These are phyloP conservation scores for Chlorodrepanis virens DNA, from an alignment of 2,113 vertebrate genomes.

Conservation along the genomic window DNA sequence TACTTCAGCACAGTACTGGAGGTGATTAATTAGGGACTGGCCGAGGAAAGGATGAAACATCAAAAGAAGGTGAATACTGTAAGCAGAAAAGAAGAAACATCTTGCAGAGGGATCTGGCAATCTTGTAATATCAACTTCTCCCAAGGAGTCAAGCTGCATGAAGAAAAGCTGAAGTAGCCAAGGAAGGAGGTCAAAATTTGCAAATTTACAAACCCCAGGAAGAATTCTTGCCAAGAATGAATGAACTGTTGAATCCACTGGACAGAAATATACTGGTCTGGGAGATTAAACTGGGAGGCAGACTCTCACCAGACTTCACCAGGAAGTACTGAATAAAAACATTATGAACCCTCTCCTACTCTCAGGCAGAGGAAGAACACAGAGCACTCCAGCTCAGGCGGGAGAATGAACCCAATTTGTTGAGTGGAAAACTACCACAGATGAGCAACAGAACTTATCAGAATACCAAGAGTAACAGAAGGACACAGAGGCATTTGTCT, in stretches of 20 bases:
- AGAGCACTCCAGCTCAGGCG: not conserved
- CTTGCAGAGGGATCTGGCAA: not conserved
- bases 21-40: not conserved
- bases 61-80: not conserved
- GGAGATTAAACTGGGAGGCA: not conserved
- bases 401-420: not conserved
- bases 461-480: not conserved
- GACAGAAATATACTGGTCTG: not conserved
- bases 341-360: not conserved
- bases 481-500: not conserved
- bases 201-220: not conserved
- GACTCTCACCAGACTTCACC: not conserved
- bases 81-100: not conserved
- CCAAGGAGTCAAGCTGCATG: not conserved
- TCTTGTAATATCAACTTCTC: not conserved
- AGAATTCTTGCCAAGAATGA: not conserved
- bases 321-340: not conserved
- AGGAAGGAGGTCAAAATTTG: not conserved
- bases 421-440: not conserved
- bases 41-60: conserved; percentile 21
- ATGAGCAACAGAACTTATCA: not conserved
- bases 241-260: not conserved
- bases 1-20: not conserved
- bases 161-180: not conserved
- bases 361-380: not conserved